Base-by-base conservation (phyloP, 2,888 invertebrate genomes). In the Watsonalla binaria region DNA sequence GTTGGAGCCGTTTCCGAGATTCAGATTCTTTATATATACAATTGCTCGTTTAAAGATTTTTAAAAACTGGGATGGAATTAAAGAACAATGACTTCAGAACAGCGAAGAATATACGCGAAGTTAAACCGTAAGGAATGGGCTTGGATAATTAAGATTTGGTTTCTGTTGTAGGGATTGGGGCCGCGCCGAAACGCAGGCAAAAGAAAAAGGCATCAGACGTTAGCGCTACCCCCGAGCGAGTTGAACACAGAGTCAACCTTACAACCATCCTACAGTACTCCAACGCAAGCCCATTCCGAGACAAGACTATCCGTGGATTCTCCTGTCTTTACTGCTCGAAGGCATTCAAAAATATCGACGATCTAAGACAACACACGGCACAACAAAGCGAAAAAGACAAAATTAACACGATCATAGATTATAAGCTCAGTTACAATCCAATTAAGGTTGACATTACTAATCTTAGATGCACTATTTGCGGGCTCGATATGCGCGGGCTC, bases 151-250 rank as follows among this genome's bases (percentile, higher is more conserved):
- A 82, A 88, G 84, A 82, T 85, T 76, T 80, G 87, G 85, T 88
- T 88, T 85, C 81, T 89, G 89, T 90, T 90, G 78, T 90, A 90
- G 90, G 88, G 78, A 82, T 77, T 67, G 78, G 72, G 71, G 84
- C 66, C 73, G 70, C 71, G 74, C 76, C 77, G 72, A 86, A 86
- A 74, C 76, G 78, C 77, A 85, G 75, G 72, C 85, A 78, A 82
- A 82, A 75, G 82, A 84, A 82, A 85, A 84, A 82, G 78, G 86
- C 81, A 76, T 73, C 79, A 9, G 82, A 83, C 59, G 79, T 74
- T 55, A 88, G 88, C 76, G 90, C 90, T 5, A 90, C 90, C 8
- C 90, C 90, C 6, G 90, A 90, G 65, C 82, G 90, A 59, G 81
- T 84, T 53, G 87, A 90, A 65, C 90, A 90, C 80, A 89, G 90